These are phyloP conservation scores for Hephaestus fuliginosus DNA, from an alignment of 2,797 vertebrate species.

Conservation along the genomic window DNA sequence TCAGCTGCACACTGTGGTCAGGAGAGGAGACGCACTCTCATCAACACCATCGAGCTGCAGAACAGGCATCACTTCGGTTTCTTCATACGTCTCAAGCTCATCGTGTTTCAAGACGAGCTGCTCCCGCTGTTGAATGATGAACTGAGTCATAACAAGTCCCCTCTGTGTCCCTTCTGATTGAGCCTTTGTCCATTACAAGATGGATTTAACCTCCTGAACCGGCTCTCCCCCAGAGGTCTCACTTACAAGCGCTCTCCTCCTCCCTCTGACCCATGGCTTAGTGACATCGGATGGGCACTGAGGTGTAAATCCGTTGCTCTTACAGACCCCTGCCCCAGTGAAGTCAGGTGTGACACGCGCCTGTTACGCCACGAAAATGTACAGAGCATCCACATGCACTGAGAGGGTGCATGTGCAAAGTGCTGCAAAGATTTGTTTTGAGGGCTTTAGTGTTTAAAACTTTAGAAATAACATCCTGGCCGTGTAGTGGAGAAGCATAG, in stretches of 20 bases:
- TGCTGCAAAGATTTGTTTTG: conserved; percentile 7
- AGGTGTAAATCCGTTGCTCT: conserved; percentile 77
- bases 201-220: conserved; percentile 77
- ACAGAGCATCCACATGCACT: conserved; percentile 2
- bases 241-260: conserved; percentile 64
- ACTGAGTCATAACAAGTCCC: conserved; percentile 39
- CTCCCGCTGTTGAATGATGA: conserved; percentile 37
- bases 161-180: conserved; percentile 54
- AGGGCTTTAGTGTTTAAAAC: background rate
- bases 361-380: conserved; percentile 31
- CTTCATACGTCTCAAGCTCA: conserved; percentile 8
- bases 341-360: conserved; percentile 64
- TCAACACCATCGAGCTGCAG: conserved; percentile 9
- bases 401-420: background rate
- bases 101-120: conserved; percentile 10
- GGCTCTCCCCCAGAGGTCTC: conserved; percentile 59
- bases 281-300: conserved; percentile 71
- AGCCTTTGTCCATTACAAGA: conserved; percentile 68
- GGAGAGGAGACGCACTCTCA: background rate
- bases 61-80: background rate
- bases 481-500: background rate
- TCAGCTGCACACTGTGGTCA: conserved; percentile 31
- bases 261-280: conserved; percentile 63
- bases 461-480: background rate
- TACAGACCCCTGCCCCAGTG: conserved; percentile 53